Conservation (phyloP, 2,888 invertebrate species). For the Hypolimnas misippus region DNA sequence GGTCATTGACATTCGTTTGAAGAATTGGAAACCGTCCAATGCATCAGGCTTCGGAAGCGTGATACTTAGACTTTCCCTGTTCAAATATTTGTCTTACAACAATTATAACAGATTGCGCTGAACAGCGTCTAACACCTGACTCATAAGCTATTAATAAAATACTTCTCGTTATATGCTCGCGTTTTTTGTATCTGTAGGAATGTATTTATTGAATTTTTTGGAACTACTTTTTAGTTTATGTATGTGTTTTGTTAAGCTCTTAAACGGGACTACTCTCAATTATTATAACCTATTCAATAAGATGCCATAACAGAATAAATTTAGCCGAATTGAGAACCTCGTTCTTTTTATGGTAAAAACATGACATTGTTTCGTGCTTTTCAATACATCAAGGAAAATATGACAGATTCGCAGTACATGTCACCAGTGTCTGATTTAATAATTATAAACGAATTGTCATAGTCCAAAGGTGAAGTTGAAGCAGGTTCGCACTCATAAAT, state of each 20-base stretch:
- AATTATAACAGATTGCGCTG: background rate
- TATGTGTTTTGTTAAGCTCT: too few species aligned
- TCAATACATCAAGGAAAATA: background rate
- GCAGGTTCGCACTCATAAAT: background rate
- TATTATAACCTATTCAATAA: too few species aligned
- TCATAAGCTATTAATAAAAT: background rate
- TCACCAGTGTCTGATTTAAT: background rate
- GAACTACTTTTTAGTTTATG: too few species aligned
- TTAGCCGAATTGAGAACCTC: too few species aligned
- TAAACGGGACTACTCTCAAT: too few species aligned
- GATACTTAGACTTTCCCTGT: slow-evolving; percentile 8
- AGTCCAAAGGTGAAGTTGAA: slow-evolving; percentile 16
- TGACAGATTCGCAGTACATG: background rate
- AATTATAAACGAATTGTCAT: slow-evolving; percentile 10
- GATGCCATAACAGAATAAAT: too few species aligned
- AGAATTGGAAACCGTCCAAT: slow-evolving; percentile 30
- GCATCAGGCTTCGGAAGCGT: background rate
- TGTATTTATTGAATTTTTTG: too few species aligned
- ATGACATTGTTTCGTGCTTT: background rate
- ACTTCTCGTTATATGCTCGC: background rate
- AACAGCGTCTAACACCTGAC: background rate
- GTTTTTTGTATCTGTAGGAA: background rate
- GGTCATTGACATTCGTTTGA: slow-evolving; percentile 32
- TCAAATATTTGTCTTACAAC: slow-evolving; percentile 6
- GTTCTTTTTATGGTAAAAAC: too few species aligned